A percentile compares a stretch with the other conserved stretches of the same genome.
Evolutionary conservation across 2,888 invertebrate species (phyloP).

Genomic region (Lasiommata megera): DNA sequence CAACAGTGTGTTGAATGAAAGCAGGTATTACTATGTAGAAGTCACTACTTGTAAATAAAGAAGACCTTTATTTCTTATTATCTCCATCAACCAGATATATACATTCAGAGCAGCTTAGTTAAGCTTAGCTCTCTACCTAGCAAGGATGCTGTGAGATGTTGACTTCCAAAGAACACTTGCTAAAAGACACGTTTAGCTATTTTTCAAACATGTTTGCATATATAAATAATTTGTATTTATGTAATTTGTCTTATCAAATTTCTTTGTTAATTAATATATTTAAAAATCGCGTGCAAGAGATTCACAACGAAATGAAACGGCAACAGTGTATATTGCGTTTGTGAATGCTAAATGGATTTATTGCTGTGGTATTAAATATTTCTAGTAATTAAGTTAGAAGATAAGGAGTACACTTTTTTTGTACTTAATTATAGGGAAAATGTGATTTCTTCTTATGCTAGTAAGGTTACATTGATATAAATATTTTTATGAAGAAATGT

Average conservation of each 20-base stretch:
- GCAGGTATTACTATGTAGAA: no score
- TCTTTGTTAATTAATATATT: conserved; percentile 33
- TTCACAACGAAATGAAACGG: conserved; percentile 17
- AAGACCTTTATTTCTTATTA: no score
- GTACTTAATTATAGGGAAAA: conserved; percentile 54
- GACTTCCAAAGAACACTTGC: no score
- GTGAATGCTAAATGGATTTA: conserved; percentile 47
- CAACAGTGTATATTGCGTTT: conserved; percentile 11
- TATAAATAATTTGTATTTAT: background rate
- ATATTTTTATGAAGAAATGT: conserved; percentile 6
- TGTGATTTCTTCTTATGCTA: conserved; percentile 44
- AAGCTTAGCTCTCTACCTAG: no score
- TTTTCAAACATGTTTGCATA: no score
- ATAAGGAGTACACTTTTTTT: conserved; percentile 47
- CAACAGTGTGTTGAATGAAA: no score
- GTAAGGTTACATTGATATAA: conserved; percentile 4
- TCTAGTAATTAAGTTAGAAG: conserved; percentile 40
- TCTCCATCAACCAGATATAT: no score
- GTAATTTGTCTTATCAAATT: background rate
- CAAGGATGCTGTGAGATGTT: no score
- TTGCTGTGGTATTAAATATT: conserved; percentile 41
- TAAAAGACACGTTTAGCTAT: no score
- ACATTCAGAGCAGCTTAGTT: no score
- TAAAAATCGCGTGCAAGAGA: conserved; percentile 27
- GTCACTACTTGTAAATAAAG: no score